Evolutionary conservation across 2,113 vertebrate species (phyloP).

Genomic region (Semnornis frantzii): DNA sequence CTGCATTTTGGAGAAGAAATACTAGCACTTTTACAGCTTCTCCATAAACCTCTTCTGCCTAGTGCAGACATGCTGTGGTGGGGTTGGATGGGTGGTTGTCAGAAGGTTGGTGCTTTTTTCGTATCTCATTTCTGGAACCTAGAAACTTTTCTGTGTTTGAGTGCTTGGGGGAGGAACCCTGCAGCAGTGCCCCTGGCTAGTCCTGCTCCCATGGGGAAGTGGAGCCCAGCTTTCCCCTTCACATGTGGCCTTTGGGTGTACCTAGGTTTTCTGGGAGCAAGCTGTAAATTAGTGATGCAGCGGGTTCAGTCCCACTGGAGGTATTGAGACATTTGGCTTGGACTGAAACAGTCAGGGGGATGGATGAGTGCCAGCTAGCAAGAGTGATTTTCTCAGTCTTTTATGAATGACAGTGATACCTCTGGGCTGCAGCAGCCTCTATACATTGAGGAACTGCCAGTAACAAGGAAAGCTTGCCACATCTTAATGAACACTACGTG

Average conservation of each 20-base stretch:
- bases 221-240: neutral
- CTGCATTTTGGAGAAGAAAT: neutral
- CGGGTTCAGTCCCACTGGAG: neutral
- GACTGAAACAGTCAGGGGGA: neutral
- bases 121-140: neutral
- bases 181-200: accelerated
- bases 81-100: neutral
- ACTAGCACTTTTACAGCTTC: neutral
- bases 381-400: neutral
- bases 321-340: neutral
- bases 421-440: neutral
- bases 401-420: neutral
- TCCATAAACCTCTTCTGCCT: neutral
- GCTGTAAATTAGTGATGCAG: neutral
- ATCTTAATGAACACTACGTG: neutral
- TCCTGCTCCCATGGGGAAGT: neutral
- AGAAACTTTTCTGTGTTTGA: neutral
- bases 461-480: neutral
- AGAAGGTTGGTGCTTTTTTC: neutral
- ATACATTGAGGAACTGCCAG: neutral
- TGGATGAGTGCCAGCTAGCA: neutral
- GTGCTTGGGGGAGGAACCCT: accelerated
- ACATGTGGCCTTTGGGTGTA: accelerated
- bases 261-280: neutral
- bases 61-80: neutral